Base-by-base conservation (phyloP, 2,888 invertebrate genomes). In the Urechis unicinctus region DNA sequence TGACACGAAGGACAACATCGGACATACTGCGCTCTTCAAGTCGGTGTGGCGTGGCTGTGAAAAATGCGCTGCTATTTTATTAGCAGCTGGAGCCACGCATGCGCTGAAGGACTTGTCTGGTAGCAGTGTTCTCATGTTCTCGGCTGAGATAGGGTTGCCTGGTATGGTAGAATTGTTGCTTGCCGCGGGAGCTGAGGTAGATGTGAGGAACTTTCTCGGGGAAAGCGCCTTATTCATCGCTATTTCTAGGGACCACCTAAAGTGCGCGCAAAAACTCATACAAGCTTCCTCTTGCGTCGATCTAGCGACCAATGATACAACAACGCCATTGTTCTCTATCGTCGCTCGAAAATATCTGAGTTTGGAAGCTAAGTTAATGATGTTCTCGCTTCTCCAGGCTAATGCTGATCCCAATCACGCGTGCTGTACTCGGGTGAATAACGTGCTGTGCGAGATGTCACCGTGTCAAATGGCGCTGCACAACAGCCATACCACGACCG, bases 101-200 rank as follows among this genome's bases (percentile, higher is more conserved):
- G 45, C 52, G 17, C n/a, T 42, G 2, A 17, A 41, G 25, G 56
- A 56, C 43, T 24, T 36, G 9, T 47, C 43, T 13, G 56, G 48
- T 2, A 50, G 52, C 29, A 52, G 52, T 1, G 44, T 48, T 2
- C 29, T 56, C 6, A 52, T 52, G 52, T 29, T 56, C 28, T 49
- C 52, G 6, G 47, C 48, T 3, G 56, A 80, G 85, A 91, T 57
- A 92, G 93, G 75, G 92, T 93, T 41, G 92, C 92, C 73, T 88
- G 92, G 66, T 86, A 87, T 87, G 68, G 77, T 81, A 51, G 25
- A 45, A 21, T 9, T 53, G 31, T 22, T 57, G 24, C 47, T 58
- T 9, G 21, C 29, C 24, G 46, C 42, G 5, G 52, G 56, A 1
- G 56, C 52, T 3, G 22, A 30, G 9, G 17, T 25, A 6, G 42